Evolutionary conservation across 2,113 vertebrate species (phyloP), one percentile per base, ranked within the genome.

Genomic region (Tragelaphus strepsiceros): DNA sequence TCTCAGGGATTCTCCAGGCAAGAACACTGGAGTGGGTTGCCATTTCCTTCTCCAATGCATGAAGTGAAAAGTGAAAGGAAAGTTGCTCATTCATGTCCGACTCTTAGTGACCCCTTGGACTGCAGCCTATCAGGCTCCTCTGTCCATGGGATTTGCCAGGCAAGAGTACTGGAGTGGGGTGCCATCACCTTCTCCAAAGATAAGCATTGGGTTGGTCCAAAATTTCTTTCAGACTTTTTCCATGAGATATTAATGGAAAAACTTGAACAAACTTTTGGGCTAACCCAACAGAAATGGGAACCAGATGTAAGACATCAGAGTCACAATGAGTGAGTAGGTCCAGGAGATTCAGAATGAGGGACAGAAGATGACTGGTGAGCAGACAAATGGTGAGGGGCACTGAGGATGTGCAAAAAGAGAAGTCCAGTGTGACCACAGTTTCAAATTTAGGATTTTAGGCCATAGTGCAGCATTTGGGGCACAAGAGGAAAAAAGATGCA

Each of bases 361-460:
- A 16, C 80, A 1, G 22, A 88, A 91, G 64, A 91, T 6, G 12
- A 10, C 1, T 30, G 22, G 12, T 32, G 26, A 35, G n/a, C 53
- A 85, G 6, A 17, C 13, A 53, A 21, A 5, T 4, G 35, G 46
- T 21, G 59, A 26, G 1, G 43, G 1, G 0, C 0, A 2, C 2
- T 2, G 21, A 64, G 8, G 32, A 22, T 24, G 3, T 30, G 1
- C 2, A 21, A 9, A 21, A 9, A 10, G n/a, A 51, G 78, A 87
- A n/a, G 10, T 19, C 49, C 49, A 71, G 0, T 22, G 39, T 6
- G 30, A 59, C 32, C 14, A 5, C 3, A 24, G 8, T 67, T 59
- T 59, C 39, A 88, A 4, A 24, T 22, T 39, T 12, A 91, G 14
- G 16, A 10, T 39, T 81, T 83, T 58, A 71, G 32, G 24, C 22